Evolutionary conservation across 2,797 vertebrate genomes (phyloP).

Genomic region (Otus scops): DNA sequence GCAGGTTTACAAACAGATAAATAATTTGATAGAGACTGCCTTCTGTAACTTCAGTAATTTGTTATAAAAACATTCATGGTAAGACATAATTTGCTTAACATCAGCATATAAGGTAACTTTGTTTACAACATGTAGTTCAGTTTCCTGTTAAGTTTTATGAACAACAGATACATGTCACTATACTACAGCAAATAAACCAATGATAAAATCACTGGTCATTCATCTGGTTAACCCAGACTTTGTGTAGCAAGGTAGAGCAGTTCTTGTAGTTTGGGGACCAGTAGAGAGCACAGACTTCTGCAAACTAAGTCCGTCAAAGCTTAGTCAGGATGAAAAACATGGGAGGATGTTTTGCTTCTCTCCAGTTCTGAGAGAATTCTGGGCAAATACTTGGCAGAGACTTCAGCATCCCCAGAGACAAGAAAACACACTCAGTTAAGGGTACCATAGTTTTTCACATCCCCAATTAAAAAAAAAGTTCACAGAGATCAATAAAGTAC

Average conservation of each 20-base stretch:
- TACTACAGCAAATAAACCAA: not conserved
- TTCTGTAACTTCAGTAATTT: not conserved
- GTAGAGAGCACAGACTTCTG: not conserved
- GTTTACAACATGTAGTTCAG: not conserved
- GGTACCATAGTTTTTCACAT: not conserved
- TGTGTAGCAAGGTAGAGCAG: not conserved
- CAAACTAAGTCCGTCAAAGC: not conserved
- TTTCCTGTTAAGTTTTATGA: fast-evolving
- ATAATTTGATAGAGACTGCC: not conserved
- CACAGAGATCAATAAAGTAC: not conserved
- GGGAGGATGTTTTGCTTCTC: not conserved
- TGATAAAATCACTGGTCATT: not conserved
- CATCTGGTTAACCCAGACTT: not conserved
- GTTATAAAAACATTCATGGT: not conserved
- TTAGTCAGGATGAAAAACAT: not conserved
- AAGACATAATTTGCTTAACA: not conserved
- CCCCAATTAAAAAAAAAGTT: not conserved
- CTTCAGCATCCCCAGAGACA: not conserved
- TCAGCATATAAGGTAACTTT: not conserved
- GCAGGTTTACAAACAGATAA: not conserved
- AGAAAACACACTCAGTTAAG: not conserved
- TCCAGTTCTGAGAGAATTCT: not conserved
- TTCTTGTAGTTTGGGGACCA: not conserved
- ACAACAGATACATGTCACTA: not conserved
- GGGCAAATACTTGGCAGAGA: not conserved